Conservation (phyloP, 2,888 invertebrate genomes). For the Oxycera nigricornis region DNA sequence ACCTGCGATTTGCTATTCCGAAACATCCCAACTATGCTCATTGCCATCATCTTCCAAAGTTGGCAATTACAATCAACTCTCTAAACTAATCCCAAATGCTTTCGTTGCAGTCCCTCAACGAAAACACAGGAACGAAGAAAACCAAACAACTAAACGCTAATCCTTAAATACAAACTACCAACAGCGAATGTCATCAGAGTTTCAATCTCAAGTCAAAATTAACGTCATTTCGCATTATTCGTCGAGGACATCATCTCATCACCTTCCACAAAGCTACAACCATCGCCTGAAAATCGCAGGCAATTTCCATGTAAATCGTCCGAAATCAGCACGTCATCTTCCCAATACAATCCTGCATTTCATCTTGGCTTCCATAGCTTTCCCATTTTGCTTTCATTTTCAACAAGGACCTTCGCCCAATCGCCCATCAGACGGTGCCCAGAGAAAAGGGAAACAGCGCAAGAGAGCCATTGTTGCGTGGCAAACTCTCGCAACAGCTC, state of each 20-base stretch:
- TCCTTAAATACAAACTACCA: slow-evolving; percentile 24
- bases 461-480: neutral
- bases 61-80: neutral
- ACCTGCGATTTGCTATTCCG: neutral
- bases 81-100: neutral
- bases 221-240: slow-evolving; percentile 27
- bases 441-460: neutral
- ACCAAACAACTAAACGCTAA: slow-evolving; percentile 7
- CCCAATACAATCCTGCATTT: too few species aligned
- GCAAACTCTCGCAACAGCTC: neutral
- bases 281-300: slow-evolving; percentile 18
- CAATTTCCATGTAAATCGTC: slow-evolving; percentile 36
- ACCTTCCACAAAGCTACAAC: neutral
- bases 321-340: slow-evolving; percentile 36
- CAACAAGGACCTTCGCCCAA: neutral
- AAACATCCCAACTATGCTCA: neutral
- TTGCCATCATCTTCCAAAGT: neutral
- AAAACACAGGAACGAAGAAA: neutral
- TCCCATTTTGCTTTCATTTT: neutral
- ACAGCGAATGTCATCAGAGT: slow-evolving; percentile 17
- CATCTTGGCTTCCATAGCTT: neutral
- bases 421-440: neutral
- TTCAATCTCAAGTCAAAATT: slow-evolving; percentile 25
- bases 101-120: neutral
- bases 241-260: slow-evolving; percentile 24